Evolutionary conservation across 2,113 vertebrate genomes (phyloP), one percentile per base, ranked within the genome.

Genomic region (Lagopus leucura): DNA sequence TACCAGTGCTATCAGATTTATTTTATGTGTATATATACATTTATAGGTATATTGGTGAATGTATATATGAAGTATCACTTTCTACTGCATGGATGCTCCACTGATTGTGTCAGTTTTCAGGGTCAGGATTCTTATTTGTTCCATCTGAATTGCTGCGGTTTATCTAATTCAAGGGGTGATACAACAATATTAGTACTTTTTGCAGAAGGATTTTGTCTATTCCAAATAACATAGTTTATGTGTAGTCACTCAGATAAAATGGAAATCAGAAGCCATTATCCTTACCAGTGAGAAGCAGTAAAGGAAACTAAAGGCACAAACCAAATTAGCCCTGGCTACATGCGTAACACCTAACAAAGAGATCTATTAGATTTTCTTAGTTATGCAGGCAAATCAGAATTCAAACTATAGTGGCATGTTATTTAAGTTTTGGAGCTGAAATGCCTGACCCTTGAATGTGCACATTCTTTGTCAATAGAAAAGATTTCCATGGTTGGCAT

Each of bases 101-200:
- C 34, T 84, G 64, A 74, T n/a, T 93, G 12, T 66, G 94, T 97
- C 72, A 61, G 36, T 87, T 93, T 86, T 94, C 74, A 86, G 74
- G 64, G 78, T 94, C 42, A 90, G 75, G 76, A 82, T 57, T 75
- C 65, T 78, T 94, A 54, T 6, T 85, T 71, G n/a, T 89, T 96
- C 96, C 88, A 82, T 91, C 61, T 94, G 81, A 86, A 65, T 95
- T 88, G 30, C 70, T 89, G 45, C 57, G 80, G 48, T 73, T 89
- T 92, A 36, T 88, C 21, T 88, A 63, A 81, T 80, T 66, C 22
- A 43, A 43, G 52, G 73, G 70, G 47, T 90, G 42, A 66, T 67
- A 90, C 21, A 13, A 32, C 90, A 43, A 13, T 72, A 27, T 58
- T 72, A 22, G 11, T 89, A 43, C 6, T 60, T 94, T 86, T 91